These are phyloP conservation scores for Scaptomyza flava DNA, from an alignment of 2,888 invertebrate genomes.

Conservation along the genomic window DNA sequence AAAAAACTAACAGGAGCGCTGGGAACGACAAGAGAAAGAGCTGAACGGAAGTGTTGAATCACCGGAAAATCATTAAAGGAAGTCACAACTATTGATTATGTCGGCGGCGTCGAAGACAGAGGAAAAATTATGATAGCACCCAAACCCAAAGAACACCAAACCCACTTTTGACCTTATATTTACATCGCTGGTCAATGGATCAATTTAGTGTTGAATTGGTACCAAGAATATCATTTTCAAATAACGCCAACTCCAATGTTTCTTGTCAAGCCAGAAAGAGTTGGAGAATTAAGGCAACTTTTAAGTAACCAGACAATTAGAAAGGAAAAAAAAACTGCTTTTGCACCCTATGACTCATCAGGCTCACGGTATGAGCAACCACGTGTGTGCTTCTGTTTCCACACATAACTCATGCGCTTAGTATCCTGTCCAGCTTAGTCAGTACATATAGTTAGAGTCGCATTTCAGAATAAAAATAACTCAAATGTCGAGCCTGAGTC, in stretches of 20 bases:
- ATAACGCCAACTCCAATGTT: constrained; percentile 42
- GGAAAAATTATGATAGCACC: constrained; percentile 71
- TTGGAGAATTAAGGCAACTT: constrained; percentile 58
- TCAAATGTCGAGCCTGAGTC: constrained; percentile 26
- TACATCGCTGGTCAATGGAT: constrained; percentile 62
- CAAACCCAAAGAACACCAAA: constrained; percentile 3
- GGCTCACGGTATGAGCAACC: constrained; percentile 27
- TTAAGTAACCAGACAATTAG: constrained; percentile 41
- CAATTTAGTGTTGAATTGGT: constrained; percentile 84
- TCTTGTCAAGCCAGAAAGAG: constrained; percentile 29
- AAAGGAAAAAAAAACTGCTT: constrained; percentile 11
- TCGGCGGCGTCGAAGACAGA: constrained; percentile 51
- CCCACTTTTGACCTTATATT: constrained; percentile 38
- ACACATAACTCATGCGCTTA: constrained; percentile 54
- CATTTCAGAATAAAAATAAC: constrained; percentile 58
- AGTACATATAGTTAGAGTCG: constrained; percentile 54
- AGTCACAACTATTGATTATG: constrained; percentile 82
- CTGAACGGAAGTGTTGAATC: constrained; percentile 74
- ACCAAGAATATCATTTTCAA: constrained; percentile 83
- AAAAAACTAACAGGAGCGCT: constrained; percentile 58
- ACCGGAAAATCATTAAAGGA: constrained; percentile 81
- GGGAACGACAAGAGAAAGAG: constrained; percentile 19
- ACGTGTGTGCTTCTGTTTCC: constrained; percentile 40
- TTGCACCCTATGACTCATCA: constrained; percentile 32
- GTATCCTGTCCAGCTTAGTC: constrained; percentile 51